These are phyloP conservation scores for Crotophaga sulcirostris DNA, from an alignment of 2,113 vertebrate genomes.

Conservation along the genomic window DNA sequence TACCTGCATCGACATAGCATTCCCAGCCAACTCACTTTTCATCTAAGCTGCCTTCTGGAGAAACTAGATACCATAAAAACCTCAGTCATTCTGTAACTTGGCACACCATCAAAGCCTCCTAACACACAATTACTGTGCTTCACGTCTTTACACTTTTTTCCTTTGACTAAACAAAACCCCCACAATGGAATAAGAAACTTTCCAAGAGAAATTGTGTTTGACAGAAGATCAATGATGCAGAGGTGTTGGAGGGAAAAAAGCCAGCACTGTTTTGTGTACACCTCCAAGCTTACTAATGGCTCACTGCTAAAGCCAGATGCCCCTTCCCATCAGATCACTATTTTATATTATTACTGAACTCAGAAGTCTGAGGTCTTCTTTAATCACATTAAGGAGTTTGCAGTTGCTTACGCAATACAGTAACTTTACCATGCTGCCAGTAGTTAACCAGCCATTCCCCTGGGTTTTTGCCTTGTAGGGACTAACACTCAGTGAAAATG, in stretches of 20 bases:
- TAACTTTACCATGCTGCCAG: not conserved
- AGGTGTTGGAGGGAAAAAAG: conserved; percentile 38
- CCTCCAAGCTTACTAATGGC: conserved; percentile 34
- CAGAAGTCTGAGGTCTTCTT: conserved; percentile 3
- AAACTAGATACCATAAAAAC: conserved; percentile 42
- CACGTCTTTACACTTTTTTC: conserved; percentile 41
- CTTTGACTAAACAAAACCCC: conserved; percentile 58
- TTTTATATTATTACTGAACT: conserved; percentile 39
- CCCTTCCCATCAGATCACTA: conserved; percentile 29
- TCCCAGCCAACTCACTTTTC: conserved; percentile 13
- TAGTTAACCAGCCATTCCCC: not conserved
- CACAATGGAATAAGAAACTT: conserved; percentile 60
- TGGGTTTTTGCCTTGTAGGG: not conserved
- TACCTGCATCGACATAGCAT: not conserved
- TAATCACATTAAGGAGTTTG: conserved; percentile 26
- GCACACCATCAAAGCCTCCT: conserved; percentile 32
- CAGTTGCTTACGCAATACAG: not conserved
- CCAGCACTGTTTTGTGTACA: conserved; percentile 38
- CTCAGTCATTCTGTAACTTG: conserved; percentile 46
- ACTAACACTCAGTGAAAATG: not conserved
- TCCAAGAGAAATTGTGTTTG: conserved; percentile 49
- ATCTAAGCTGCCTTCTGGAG: not conserved
- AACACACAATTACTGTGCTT: conserved; percentile 22
- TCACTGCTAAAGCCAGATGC: conserved; percentile 30
- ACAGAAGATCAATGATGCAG: conserved; percentile 62